A percentile compares a stretch with the other conserved stretches of the same genome.
Evolutionary conservation across 2,113 vertebrate genomes (phyloP).

Genomic region (Nerophis lumbriciformis): DNA sequence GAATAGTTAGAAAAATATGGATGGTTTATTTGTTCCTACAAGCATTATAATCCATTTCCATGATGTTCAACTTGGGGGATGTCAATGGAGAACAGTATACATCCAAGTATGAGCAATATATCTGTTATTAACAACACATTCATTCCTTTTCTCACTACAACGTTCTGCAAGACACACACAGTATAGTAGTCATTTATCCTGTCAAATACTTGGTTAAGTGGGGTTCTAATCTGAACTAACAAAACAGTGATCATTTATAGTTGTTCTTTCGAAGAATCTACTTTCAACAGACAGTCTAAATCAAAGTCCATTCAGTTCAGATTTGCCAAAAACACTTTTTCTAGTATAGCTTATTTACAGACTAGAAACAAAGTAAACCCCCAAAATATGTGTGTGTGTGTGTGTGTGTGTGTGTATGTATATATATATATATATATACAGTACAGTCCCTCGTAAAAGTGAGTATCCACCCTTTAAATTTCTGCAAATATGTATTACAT

Average conservation of each 20-base stretch:
- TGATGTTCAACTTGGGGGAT: slow-evolving; percentile 51
- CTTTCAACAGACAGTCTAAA: slow-evolving; percentile 71
- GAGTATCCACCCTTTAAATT: too few species aligned
- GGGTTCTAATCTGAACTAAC: slow-evolving; percentile 71
- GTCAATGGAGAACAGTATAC: slow-evolving; percentile 71
- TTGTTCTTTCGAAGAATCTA: slow-evolving; percentile 59
- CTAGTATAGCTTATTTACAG: slow-evolving; percentile 79
- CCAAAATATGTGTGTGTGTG: slow-evolving; percentile 10
- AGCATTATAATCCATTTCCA: slow-evolving; percentile 60
- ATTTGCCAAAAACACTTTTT: slow-evolving; percentile 66
- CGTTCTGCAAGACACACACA: slow-evolving; percentile 65
- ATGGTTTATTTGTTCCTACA: slow-evolving; percentile 75
- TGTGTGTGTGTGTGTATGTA: too few species aligned
- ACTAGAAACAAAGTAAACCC: slow-evolving; percentile 61
- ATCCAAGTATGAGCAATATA: slow-evolving; percentile 69
- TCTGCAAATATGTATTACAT: too few species aligned
- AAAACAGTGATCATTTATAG: slow-evolving; percentile 64
- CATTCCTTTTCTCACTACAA: slow-evolving; percentile 62
- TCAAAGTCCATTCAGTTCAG: slow-evolving; percentile 71
- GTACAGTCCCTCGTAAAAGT: too few species aligned
- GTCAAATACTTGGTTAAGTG: slow-evolving; percentile 70
- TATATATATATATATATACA: too few species aligned
- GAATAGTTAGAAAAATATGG: slow-evolving; percentile 75
- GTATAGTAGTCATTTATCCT: slow-evolving; percentile 63
- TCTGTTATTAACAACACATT: slow-evolving; percentile 61